Evolutionary conservation across 2,888 invertebrate genomes (phyloP).

Genomic region (Andrena chrysosceles): DNA sequence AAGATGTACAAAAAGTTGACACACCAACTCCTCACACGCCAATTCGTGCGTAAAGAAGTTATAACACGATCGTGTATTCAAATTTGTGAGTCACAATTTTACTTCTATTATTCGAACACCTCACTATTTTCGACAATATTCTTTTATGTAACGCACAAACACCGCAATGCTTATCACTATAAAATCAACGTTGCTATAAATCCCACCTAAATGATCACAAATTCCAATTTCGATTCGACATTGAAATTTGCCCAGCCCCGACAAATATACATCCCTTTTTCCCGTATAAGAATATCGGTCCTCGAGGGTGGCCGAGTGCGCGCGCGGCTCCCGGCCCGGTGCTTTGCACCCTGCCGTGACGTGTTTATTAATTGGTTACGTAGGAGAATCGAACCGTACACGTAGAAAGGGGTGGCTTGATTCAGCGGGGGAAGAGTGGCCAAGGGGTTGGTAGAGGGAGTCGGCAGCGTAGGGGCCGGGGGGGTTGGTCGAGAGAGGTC

Average conservation of each 20-base stretch:
- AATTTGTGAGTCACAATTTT: no score
- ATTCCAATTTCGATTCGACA: no score
- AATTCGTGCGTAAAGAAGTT: no score
- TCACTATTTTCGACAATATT: no score
- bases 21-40: no score
- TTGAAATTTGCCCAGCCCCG: no score
- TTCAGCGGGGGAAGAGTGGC: conserved; percentile 7
- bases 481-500: neutral
- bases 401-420: conserved; percentile 38
- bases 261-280: neutral
- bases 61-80: no score
- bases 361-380: conserved; percentile 71
- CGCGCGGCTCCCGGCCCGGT: conserved; percentile 22
- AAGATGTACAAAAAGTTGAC: no score
- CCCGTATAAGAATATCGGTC: conserved; percentile 11
- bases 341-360: conserved; percentile 62
- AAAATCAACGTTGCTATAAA: neutral
- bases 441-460: neutral
- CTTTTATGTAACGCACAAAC: no score
- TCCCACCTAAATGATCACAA: neutral
- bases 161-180: neutral
- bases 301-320: conserved; percentile 1
- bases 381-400: conserved; percentile 61
- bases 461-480: neutral
- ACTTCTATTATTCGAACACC: no score